Evolutionary conservation across 2,888 invertebrate species (phyloP), one percentile per base, ranked within the genome.

Genomic region (Xestia rhomboidea): DNA sequence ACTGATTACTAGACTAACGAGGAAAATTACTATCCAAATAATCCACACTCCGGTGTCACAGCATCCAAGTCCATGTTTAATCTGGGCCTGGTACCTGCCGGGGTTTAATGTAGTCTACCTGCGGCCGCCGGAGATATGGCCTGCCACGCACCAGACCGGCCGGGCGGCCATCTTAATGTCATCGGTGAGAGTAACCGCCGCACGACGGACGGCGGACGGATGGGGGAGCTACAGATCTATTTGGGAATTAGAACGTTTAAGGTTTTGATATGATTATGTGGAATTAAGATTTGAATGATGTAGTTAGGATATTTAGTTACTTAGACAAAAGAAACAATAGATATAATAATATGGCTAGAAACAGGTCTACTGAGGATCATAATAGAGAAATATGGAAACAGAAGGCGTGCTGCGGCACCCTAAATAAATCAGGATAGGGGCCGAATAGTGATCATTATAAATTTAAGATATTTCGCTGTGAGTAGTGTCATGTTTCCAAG

Each of bases 21-120:
- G 5, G 1, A 15, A 62, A 62, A 34, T 62, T 4, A 21, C 21
- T 10, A 10, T 34, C 5, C 21, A 18, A 38, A 62, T 38, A 62
- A 74, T 30, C 54, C 1, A 0, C 18, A 44, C 24, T 38, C 18
- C 81, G 82, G 89, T 88, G 85, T 88, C 38, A 83, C 21, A 64
- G n/a, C 8, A 34, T 0, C 6, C 77, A 49, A 72, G 73, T 77
- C 81, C 76, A 84, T 70, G 86, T 89, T 89, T 89, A 89, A 89
- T 89, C 88, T 89, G 73, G 63, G 68, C 77, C 82, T 70, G 72
- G 82, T 87, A 89, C 87, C 88, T 88, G 89, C 70, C 63, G 68
- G 77, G 72, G 81, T 84, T 88, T 89, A 89, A 89, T 89, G 87
- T 88, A 88, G 89, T 82, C 83, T 86, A 87, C 85, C 88, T 89